Percentiles rank a stretch among this genome's conserved stretches.
Conservation (phyloP, 2,797 vertebrate genomes). For the Macropus fuliginosus region DNA sequence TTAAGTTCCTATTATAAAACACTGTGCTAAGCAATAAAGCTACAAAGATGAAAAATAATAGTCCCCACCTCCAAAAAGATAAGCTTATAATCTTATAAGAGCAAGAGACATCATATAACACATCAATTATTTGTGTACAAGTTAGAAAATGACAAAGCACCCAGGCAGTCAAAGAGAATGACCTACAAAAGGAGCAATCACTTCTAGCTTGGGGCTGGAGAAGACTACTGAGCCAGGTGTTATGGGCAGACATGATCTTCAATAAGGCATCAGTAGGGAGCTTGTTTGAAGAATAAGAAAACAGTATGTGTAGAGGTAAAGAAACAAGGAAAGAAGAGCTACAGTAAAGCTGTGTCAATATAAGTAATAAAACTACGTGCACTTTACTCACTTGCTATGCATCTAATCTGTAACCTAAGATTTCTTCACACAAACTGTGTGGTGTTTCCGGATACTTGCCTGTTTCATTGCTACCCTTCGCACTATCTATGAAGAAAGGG, state of each 20-base stretch:
- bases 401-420: background rate
- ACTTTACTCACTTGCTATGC: background rate
- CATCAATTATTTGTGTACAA: conserved; percentile 37
- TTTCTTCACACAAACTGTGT: background rate
- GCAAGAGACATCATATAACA: no score
- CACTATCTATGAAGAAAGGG: background rate
- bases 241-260: background rate
- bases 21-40: background rate
- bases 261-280: background rate
- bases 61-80: background rate
- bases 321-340: background rate
- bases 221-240: background rate
- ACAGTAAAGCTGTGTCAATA: background rate
- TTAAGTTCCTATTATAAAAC: background rate
- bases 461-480: background rate
- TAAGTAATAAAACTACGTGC: background rate
- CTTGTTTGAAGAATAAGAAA: background rate
- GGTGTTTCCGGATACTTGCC: background rate
- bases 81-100: conserved; percentile 14
- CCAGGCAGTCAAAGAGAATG: background rate
- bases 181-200: background rate
- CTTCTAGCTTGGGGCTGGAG: background rate
- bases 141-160: background rate
- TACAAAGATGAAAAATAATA: conserved; percentile 26
- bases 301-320: background rate